Conservation (phyloP, 2,888 invertebrate genomes). For the Plemyria rubiginata region DNA sequence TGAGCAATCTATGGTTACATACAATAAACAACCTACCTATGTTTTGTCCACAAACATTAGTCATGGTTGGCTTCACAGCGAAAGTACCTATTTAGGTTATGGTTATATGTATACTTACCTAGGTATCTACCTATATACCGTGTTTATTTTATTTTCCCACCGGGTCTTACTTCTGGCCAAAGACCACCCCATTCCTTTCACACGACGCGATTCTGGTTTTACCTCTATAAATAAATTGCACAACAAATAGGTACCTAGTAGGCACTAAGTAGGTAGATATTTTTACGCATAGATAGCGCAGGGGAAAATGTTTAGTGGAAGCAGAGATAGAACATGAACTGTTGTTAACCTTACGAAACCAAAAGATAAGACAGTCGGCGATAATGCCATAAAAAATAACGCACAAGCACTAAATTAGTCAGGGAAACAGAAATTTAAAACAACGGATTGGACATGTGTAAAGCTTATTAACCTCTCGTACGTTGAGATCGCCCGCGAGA, state of each 20-base stretch:
- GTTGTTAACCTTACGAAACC: constrained; percentile 20
- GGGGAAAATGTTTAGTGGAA: neutral
- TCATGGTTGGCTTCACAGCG: neutral
- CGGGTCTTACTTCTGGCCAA: too few species aligned
- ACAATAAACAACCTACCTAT: constrained; percentile 10
- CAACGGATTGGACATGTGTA: too few species aligned
- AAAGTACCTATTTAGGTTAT: too few species aligned
- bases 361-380: neutral
- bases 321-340: constrained; percentile 27
- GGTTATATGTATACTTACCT: too few species aligned
- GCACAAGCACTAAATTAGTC: too few species aligned
- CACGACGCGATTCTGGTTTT: too few species aligned
- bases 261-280: neutral
- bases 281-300: neutral
- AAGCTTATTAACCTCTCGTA: too few species aligned
- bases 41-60: neutral
- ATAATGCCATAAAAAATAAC: neutral
- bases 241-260: neutral
- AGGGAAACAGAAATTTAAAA: too few species aligned
- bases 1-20: neutral
- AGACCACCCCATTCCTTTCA: too few species aligned
- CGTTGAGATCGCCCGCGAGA: too few species aligned
- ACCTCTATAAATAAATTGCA: neutral
- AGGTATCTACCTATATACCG: too few species aligned
- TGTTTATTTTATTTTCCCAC: too few species aligned